Conservation (phyloP, 2,113 vertebrate species). For the Rhynchopsitta pachyrhyncha region DNA sequence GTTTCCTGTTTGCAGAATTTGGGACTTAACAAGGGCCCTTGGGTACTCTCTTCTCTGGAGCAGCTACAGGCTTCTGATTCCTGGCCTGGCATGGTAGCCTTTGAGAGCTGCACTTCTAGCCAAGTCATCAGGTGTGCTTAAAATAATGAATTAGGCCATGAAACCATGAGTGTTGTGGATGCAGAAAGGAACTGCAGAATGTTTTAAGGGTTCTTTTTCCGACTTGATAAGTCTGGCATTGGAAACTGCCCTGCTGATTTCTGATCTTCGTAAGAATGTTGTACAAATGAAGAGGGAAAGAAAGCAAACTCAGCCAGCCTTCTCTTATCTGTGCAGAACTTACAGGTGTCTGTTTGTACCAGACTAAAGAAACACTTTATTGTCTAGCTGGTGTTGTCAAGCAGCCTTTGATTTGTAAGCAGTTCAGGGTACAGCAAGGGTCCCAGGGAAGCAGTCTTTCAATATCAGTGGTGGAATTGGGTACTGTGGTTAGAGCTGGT, state of each 20-base stretch:
- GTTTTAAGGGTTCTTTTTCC: background rate
- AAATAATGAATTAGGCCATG: background rate
- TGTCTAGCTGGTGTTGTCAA: background rate
- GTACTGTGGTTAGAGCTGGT: background rate
- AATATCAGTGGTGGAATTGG: accelerated
- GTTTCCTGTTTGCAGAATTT: background rate
- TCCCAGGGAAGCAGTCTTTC: accelerated
- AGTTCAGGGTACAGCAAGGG: too few species aligned
- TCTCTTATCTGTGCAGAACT: background rate
- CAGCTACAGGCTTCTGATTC: background rate
- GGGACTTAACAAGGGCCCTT: background rate
- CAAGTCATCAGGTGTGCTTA: background rate
- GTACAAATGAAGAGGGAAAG: background rate
- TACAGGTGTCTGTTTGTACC: background rate
- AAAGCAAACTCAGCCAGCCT: background rate
- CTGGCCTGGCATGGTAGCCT: background rate
- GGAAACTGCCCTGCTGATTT: background rate
- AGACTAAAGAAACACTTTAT: background rate
- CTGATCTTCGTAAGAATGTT: background rate
- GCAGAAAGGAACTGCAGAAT: background rate
- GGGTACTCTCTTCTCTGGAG: background rate
- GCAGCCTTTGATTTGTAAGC: background rate
- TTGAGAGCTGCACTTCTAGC: background rate
- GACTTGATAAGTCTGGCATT: accelerated
- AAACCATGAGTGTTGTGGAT: background rate